These are phyloP conservation scores for Microctenopoma lineatum DNA, from an alignment of 2,797 vertebrate species.

Conservation along the genomic window DNA sequence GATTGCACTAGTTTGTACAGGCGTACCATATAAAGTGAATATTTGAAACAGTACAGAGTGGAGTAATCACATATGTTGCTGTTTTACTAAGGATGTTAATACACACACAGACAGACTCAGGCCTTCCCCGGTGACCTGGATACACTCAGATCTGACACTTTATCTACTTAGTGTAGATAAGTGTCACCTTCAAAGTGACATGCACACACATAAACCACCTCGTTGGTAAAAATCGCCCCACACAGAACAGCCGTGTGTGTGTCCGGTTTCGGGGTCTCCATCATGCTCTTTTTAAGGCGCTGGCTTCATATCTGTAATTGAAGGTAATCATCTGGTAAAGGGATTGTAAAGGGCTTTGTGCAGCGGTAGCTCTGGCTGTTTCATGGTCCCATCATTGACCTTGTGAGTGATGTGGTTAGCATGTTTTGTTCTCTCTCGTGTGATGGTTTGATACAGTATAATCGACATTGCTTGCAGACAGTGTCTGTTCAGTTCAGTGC, in stretches of 20 bases:
- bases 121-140: conserved; percentile 73
- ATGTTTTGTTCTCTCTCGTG: conserved; percentile 41
- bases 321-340: conserved; percentile 76
- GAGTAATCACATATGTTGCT: too few relatives aligned
- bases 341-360: conserved; percentile 73
- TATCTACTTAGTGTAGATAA: conserved; percentile 70
- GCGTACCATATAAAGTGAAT: too few relatives aligned
- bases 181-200: conserved; percentile 78
- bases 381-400: conserved; percentile 89
- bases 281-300: conserved; percentile 55
- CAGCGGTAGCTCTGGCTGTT: conserved; percentile 77
- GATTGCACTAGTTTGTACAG: too few relatives aligned
- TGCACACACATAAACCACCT: conserved; percentile 36
- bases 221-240: conserved; percentile 56
- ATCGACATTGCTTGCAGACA: conserved; percentile 61
- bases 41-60: neutral
- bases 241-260: conserved; percentile 66
- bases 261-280: conserved; percentile 66
- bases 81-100: too few relatives aligned
- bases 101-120: conserved; percentile 20
- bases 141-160: conserved; percentile 71
- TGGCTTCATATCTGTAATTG: conserved; percentile 74
- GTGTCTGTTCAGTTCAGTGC: conserved; percentile 36
- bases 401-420: conserved; percentile 72
- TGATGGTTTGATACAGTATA: conserved; percentile 65